Evolutionary conservation across 2,888 invertebrate species (phyloP), one percentile per base, ranked within the genome.

Genomic region (Luperina testacea): DNA sequence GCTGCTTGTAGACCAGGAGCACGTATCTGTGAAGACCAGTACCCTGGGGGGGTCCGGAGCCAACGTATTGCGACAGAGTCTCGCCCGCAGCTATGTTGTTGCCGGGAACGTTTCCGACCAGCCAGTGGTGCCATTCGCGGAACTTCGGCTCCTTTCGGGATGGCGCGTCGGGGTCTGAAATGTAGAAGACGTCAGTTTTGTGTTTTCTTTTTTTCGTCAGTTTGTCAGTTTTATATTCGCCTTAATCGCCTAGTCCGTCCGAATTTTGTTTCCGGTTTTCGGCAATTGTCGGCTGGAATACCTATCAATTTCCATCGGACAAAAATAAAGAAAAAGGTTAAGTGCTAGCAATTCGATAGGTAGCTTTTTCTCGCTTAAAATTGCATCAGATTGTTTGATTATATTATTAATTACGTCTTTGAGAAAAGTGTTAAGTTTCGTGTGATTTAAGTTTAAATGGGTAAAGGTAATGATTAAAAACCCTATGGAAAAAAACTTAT

Each of bases 111-210:
- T 92, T 92, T 59, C 97, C 98, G 0, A 99, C 98, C 7, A 99
- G 94, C 99, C 99, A 99, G 94, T 99, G 99, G 91, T 98, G 98
- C 98, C 98, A 99, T 94, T 99, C 99, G 59, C 99, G 97, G 93
- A 97, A 98, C 84, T 97, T 98, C 0, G 99, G 99, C 15, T 98
- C 97, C n/a, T 97, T 92, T 57, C 99, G 98, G 86, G 98, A 98
- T 0, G 99, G 99, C 15, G 99, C 99, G 97, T 99, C 99, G 0
- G 99, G 99, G 96, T 99, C 99, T 97, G 94, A 4, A 80, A 83
- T 51, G 2, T 8, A 57, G 13, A 64, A 59, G 7, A 9, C 24
- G 20, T 7, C 4, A 15, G 32, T 32, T 32, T 32, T 32, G 32
- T 32, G 32, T 32, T 32, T 32, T 32, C 32, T 32, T 32, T 32